Percentiles rank a stretch among this genome's conserved stretches.
Conservation (phyloP, 2,113 vertebrate species). For the Lipophrys pholis region DNA sequence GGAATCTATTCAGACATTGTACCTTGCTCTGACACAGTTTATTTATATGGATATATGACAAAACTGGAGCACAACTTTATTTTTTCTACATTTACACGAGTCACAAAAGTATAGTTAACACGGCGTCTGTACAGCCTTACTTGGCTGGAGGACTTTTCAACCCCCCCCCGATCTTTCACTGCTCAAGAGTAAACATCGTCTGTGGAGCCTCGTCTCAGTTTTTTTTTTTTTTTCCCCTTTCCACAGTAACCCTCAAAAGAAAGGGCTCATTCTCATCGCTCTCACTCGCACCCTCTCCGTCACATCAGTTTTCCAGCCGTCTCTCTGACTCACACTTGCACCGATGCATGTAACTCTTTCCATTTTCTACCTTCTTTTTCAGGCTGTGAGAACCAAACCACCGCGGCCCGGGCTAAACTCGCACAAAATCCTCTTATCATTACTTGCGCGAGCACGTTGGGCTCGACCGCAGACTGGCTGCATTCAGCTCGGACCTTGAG, state of each 20-base stretch:
- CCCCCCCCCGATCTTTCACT: conserved; percentile 47
- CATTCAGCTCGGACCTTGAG: conserved; percentile 15
- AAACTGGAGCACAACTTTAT: no score
- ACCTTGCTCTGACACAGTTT: no score
- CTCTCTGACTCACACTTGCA: conserved; percentile 64
- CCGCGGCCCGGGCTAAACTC: conserved; percentile 12
- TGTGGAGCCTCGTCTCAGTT: conserved; percentile 52
- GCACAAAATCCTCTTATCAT: conserved; percentile 14
- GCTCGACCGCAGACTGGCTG: conserved; percentile 12
- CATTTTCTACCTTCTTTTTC: conserved; percentile 58
- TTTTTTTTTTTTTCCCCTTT: conserved; percentile 47
- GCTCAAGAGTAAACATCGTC: conserved; percentile 73
- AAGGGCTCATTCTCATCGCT: conserved; percentile 75
- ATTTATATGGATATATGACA: no score
- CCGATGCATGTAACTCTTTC: conserved; percentile 59
- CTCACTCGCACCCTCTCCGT: conserved; percentile 23
- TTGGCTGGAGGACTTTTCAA: conserved; percentile 53
- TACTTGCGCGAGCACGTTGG: neutral
- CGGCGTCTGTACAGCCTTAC: no score
- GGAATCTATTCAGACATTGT: no score
- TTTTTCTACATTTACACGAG: no score
- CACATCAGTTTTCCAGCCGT: conserved; percentile 54
- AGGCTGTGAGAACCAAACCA: conserved; percentile 1
- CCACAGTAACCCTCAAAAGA: conserved; percentile 71
- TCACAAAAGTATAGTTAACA: no score